Evolutionary conservation across 2,797 vertebrate genomes (phyloP).

Genomic region (Podarcis siculus): DNA sequence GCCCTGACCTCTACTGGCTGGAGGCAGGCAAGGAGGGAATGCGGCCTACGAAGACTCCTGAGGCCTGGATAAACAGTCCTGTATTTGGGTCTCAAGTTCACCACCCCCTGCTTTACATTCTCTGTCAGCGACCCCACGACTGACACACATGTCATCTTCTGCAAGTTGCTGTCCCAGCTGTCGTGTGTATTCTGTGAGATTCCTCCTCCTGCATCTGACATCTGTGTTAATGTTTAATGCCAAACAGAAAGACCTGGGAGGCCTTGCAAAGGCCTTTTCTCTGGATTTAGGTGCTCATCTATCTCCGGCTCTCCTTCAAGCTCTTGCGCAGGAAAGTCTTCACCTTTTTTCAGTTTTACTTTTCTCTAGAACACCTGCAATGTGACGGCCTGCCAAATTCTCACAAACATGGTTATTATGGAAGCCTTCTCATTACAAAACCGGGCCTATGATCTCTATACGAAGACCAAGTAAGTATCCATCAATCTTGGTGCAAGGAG

Average conservation of each 20-base stretch:
- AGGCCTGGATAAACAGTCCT: too few species aligned
- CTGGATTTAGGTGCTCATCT: neutral
- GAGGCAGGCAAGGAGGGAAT: too few species aligned
- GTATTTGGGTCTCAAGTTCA: too few species aligned
- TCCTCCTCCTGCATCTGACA: neutral
- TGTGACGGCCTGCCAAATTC: slow-evolving; percentile 58
- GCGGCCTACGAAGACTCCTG: too few species aligned
- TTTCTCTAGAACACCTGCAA: slow-evolving; percentile 42
- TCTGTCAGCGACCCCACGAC: neutral
- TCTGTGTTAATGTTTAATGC: too few species aligned
- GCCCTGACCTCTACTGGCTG: too few species aligned
- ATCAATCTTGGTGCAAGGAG: neutral
- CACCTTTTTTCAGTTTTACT: neutral
- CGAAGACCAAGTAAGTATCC: slow-evolving; percentile 24
- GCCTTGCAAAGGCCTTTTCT: neutral
- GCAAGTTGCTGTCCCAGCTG: neutral
- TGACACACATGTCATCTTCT: neutral
- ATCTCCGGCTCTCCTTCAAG: neutral
- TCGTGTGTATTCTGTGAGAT: neutral
- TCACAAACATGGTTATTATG: slow-evolving; percentile 57
- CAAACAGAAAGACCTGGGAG: too few species aligned
- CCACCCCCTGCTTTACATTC: too few species aligned
- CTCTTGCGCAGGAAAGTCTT: neutral
- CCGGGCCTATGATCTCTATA: slow-evolving; percentile 49
- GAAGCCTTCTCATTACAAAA: slow-evolving; percentile 39